Percentiles rank a stretch among this genome's conserved stretches.
These are phyloP conservation scores for Vesta saturnalis DNA, from an alignment of 2,888 invertebrate species.

Conservation along the genomic window DNA sequence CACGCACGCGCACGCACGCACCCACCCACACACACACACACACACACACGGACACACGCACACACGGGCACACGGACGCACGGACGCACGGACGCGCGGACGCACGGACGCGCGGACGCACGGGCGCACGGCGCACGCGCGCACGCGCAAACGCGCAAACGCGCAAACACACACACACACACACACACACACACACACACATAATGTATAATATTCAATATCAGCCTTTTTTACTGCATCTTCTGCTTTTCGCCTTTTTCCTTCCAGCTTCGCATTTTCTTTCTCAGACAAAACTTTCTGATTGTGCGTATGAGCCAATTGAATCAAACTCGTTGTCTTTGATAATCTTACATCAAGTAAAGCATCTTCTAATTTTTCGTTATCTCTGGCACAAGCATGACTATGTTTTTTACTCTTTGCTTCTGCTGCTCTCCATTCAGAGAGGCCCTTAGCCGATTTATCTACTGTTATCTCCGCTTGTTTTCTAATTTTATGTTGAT, in stretches of 20 bases:
- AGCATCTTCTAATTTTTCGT: conserved; percentile 90
- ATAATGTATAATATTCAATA: too few relatives aligned
- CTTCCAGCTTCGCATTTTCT: conserved; percentile 78
- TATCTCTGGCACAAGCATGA: conserved; percentile 87
- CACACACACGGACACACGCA: too few relatives aligned
- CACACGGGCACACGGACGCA: too few relatives aligned
- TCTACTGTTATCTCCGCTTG: conserved; percentile 83
- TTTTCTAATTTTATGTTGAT: conserved; percentile 77
- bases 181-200: too few relatives aligned
- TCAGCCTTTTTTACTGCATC: conserved; percentile 92
- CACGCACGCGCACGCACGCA: too few relatives aligned
- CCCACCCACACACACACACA: too few relatives aligned
- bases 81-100: too few relatives aligned
- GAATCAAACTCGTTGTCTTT: too few relatives aligned
- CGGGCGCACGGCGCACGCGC: too few relatives aligned
- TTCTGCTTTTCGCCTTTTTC: conserved; percentile 89
- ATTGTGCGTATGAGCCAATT: conserved; percentile 55
- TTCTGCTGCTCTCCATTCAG: conserved; percentile 88
- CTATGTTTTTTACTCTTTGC: conserved; percentile 90
- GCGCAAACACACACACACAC: too few relatives aligned
- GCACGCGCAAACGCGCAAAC: too few relatives aligned
- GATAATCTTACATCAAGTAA: conserved; percentile 66
- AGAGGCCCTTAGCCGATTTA: conserved; percentile 81
- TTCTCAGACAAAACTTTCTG: conserved; percentile 64
- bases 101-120: too few relatives aligned